These are phyloP conservation scores for Oreochromis spilurus DNA, from an alignment of 2,113 vertebrate genomes.

Conservation along the genomic window DNA sequence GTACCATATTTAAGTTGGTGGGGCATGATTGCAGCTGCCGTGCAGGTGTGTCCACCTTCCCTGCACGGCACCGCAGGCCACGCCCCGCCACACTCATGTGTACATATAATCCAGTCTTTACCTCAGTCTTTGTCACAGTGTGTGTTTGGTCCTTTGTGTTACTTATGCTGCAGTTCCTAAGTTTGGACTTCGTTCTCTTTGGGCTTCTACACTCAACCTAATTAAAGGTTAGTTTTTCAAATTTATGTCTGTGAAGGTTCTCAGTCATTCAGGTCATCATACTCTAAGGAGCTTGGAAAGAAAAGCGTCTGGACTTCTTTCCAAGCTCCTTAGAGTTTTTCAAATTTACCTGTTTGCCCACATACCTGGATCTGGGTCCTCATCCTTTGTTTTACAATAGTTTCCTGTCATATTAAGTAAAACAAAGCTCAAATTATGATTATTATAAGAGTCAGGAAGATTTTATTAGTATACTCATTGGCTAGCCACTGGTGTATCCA, in stretches of 20 bases:
- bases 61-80: too few species aligned
- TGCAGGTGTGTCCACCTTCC: too few species aligned
- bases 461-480: neutral
- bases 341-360: neutral
- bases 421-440: neutral
- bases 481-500: neutral
- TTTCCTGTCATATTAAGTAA: neutral
- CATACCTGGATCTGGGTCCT: neutral
- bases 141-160: neutral
- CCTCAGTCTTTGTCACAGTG: neutral
- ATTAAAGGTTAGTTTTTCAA: neutral
- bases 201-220: neutral
- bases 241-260: too few species aligned
- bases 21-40: too few species aligned
- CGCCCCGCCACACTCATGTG: neutral
- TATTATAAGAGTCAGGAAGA: neutral
- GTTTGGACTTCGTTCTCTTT: neutral
- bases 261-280: too few species aligned
- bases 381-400: accelerated
- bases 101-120: neutral
- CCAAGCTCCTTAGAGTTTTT: too few species aligned
- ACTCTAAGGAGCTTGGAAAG: too few species aligned
- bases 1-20: too few species aligned
- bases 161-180: neutral
- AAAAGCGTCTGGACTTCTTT: too few species aligned